Evolutionary conservation across 2,888 invertebrate genomes (phyloP), one percentile per base, ranked within the genome.

Genomic region (Petrophora chlorosata): DNA sequence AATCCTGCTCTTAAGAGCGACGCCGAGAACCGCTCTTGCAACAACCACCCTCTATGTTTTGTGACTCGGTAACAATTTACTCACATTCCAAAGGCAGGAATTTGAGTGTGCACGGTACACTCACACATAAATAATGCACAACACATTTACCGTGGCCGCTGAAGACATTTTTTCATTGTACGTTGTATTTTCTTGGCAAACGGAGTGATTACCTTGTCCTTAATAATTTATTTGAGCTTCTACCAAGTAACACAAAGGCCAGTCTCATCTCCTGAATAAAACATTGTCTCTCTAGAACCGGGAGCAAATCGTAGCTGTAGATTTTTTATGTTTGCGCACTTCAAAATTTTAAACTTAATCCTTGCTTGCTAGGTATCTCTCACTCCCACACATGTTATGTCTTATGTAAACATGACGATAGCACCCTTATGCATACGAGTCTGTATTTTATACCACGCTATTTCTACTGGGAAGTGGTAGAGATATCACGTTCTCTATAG

Each of bases 221-320:
- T 77, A 83, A 81, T 84, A 82, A 83, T 85, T 81, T 82, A 85
- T 84, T 79, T 76, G 72, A 72, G 75, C 76, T 79, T 70, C 77
- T 80, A 78, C 73, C 73, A 72, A 80, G 79, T 72, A 79, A 79
- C 78, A 79, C 83, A 80, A 79, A 85, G 82, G 79, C 79, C 79
- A 79, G 81, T 75, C 73, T 78, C 79, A 77, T 74, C 74, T 77
- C 57, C 65, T 86, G 83, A 84, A 86, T 86, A 84, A 85, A 81
- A 85, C 82, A 85, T 85, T 63, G 60, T 71, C 67, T 71, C 68
- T 75, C 73, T 74, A 69, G 69, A 73, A 56, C 70, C 67, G 70
- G 64, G 68, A 73, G 71, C 67, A 73, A 78, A 76, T 73, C 68
- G 73, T 65, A 65, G 68, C 58, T 60, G 64, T 66, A 66, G 63